Evolutionary conservation across 2,113 vertebrate species (phyloP), one percentile per base, ranked within the genome.

Genomic region (Xiphophorus couchianus): DNA sequence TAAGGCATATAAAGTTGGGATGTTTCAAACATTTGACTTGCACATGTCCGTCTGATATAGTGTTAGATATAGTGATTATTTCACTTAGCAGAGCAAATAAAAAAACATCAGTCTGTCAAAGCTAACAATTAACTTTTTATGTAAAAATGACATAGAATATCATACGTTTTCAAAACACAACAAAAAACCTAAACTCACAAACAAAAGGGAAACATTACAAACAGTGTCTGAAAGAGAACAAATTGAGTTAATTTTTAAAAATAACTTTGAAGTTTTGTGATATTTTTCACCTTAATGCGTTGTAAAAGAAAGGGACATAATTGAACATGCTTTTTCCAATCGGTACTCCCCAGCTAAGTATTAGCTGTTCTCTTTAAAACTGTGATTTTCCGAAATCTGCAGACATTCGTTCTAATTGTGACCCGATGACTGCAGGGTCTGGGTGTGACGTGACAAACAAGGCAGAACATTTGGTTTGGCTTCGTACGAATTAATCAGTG

Each of bases 401-500:
- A 58, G 22, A 58, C 51, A 25, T 25, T 54, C 0, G 17, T 54
- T 54, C 51, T 60, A 69, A 71, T 42, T 27, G 63, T 39, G 79
- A 76, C 70, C 75, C 65, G 87, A 82, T 85, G 73, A 80, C 86
- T 77, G 88, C 84, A 31, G 78, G 69, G 88, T 83, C 71, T 2
- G 37, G 65, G 27, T 77, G 77, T 87, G 86, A 89, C 80, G 91
- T 94, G 94, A 96, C 90, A 91, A 95, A 94, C 95, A 93, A 88
- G 84, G 93, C 94, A 95, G 95, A 96, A 96, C 94, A 96, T 95
- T 86, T 70, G 66, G 71, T 93, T 90, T 95, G 94, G 94, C 93
- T 66, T 90, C 82, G 68, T 88, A 92, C 66, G 94, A 95, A 94
- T 96, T 94, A 95, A 95, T 96, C 93, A 93, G 91, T 86, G 92